Conservation (phyloP, 2,113 vertebrate species). For the Acrocephalus kingi region DNA sequence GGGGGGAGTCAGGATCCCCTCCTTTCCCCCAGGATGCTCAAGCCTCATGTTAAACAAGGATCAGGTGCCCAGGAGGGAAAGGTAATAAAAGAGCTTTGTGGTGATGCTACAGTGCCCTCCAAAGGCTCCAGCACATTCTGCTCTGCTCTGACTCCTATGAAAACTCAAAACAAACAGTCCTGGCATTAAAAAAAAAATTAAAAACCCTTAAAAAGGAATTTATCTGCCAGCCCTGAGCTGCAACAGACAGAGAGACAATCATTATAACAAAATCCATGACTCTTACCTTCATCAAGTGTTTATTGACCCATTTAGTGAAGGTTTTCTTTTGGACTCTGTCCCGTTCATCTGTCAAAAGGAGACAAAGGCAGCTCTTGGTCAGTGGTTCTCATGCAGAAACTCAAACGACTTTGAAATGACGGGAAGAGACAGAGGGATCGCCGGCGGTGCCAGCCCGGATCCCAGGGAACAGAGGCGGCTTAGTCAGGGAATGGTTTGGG, state of each 20-base stretch:
- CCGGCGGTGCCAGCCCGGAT: background rate
- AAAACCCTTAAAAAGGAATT: background rate
- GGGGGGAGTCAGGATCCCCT: background rate
- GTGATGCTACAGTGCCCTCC: slow-evolving; percentile 26
- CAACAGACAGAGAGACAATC: rapidly evolving
- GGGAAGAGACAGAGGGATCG: slow-evolving; percentile 23
- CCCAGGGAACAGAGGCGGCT: background rate
- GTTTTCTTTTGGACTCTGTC: slow-evolving; percentile 99
- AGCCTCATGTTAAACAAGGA: background rate
- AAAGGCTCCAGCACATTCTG: background rate
- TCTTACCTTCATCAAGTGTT: slow-evolving; percentile 98
- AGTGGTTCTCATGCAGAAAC: slow-evolving; percentile 32
- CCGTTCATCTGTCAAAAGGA: slow-evolving; percentile 88
- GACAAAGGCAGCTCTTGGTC: slow-evolving; percentile 43
- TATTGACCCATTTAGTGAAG: slow-evolving; percentile 99
- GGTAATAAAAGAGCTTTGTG: background rate
- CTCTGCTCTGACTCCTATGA: rapidly evolving
- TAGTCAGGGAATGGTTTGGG: background rate
- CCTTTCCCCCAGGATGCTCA: background rate
- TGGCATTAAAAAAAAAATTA: rapidly evolving
- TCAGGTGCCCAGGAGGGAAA: background rate
- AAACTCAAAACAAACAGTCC: background rate
- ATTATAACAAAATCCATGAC: background rate
- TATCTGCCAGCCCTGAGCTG: background rate
- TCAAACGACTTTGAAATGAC: slow-evolving; percentile 34